A percentile compares a stretch with the other conserved stretches of the same genome.
Evolutionary conservation across 2,113 vertebrate genomes (phyloP).

Genomic region (Hypomesus transpacificus): DNA sequence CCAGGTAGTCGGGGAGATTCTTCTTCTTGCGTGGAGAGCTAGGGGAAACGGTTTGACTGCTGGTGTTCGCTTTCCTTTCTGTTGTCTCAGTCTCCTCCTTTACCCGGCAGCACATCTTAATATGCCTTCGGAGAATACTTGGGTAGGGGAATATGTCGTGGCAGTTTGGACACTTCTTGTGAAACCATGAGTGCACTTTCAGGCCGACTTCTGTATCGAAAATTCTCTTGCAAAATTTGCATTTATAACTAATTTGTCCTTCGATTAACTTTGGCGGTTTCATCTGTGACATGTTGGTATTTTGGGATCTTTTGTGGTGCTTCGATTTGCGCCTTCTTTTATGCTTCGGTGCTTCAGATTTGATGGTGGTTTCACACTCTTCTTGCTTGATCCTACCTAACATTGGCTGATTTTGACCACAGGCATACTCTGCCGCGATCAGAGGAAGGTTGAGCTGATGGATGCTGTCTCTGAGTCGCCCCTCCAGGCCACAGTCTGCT

Average conservation of each 20-base stretch:
- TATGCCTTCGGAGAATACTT: conserved; percentile 6
- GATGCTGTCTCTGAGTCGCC: conserved; percentile 20
- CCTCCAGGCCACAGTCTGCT: too few relatives aligned
- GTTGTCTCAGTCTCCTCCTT: neutral
- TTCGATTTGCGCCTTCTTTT: neutral
- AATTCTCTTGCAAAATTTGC: conserved; percentile 32
- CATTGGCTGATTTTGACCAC: neutral
- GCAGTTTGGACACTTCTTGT: conserved; percentile 47
- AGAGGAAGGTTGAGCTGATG: neutral
- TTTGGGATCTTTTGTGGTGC: too few relatives aligned
- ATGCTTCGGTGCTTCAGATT: too few relatives aligned
- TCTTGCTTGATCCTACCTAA: conserved; percentile 1
- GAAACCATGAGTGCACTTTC: conserved; percentile 26
- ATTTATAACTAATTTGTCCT: neutral
- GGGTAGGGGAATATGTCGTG: conserved; percentile 21
- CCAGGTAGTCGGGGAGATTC: neutral
- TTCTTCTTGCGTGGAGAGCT: neutral
- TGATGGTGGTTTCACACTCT: neutral
- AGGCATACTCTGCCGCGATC: neutral
- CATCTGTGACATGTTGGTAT: too few relatives aligned
- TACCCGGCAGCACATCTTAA: neutral
- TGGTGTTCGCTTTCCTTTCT: neutral
- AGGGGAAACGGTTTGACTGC: neutral
- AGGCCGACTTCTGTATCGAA: conserved; percentile 30
- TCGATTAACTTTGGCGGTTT: too few relatives aligned